A percentile compares a stretch with the other conserved stretches of the same genome.
Evolutionary conservation across 2,113 vertebrate genomes (phyloP).

Genomic region (Gavialis gangeticus): DNA sequence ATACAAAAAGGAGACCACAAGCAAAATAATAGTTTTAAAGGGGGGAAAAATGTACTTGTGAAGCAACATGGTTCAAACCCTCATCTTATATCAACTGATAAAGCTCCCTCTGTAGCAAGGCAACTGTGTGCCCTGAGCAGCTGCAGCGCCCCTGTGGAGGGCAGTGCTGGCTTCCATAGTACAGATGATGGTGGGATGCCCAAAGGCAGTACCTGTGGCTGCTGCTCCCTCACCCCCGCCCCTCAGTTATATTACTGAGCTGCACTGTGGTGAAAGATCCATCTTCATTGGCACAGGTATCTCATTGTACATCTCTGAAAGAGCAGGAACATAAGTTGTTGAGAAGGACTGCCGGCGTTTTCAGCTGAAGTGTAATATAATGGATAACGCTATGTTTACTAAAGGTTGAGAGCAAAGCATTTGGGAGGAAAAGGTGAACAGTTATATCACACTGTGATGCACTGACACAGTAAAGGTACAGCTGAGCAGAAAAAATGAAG

Average conservation of each 20-base stretch:
- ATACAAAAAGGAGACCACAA: not conserved
- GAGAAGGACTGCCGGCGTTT: not conserved
- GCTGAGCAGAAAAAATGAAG: not conserved
- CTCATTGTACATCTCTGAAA: not conserved
- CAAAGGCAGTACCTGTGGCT: too few species aligned
- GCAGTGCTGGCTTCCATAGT: too few species aligned
- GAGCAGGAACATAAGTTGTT: not conserved
- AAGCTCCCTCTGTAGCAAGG: not conserved
- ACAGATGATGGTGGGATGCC: too few species aligned
- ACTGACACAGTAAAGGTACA: accelerated
- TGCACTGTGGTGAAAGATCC: accelerated
- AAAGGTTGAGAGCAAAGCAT: not conserved
- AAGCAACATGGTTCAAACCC: not conserved
- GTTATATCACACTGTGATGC: accelerated
- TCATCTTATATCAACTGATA: accelerated
- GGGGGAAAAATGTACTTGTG: not conserved
- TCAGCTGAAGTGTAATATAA: not conserved
- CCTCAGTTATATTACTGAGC: too few species aligned
- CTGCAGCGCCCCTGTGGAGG: too few species aligned
- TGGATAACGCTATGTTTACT: not conserved
- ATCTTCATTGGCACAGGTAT: not conserved
- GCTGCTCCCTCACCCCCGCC: too few species aligned
- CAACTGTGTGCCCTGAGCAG: too few species aligned
- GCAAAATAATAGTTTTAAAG: not conserved
- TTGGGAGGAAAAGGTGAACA: not conserved